Evolutionary conservation across 1,140 invertebrate species (phyloP).

Genomic region (Elysia chlorotica): DNA sequence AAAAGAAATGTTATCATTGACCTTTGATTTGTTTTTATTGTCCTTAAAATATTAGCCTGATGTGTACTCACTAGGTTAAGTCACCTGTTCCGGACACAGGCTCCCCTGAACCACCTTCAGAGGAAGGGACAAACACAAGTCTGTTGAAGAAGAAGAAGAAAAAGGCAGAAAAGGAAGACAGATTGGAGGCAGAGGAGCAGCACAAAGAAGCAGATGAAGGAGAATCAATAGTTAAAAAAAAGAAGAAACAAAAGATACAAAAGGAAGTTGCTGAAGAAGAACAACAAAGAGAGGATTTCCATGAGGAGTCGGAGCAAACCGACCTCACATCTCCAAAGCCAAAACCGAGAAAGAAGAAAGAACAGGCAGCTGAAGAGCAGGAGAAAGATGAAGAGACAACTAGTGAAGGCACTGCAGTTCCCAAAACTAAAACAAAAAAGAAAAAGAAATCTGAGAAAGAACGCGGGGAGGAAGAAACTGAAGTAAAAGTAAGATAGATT

Average conservation of each 20-base stretch:
- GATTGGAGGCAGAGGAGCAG: not conserved
- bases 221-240: constrained; percentile 6
- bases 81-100: not conserved
- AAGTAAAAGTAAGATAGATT: constrained; percentile 15
- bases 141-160: not conserved
- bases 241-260: constrained; percentile 31
- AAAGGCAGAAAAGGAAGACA: not conserved
- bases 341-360: constrained; percentile 25
- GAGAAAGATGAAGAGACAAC: constrained; percentile 2
- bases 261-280: constrained; percentile 16
- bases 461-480: constrained; percentile 22
- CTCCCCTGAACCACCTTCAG: not conserved
- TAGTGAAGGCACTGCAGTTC: not conserved
- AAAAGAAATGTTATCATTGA: not conserved
- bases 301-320: not conserved
- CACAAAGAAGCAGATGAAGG: not conserved
- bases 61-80: not conserved
- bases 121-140: not conserved
- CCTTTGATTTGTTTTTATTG: not conserved
- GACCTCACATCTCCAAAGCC: not conserved
- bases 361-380: not conserved
- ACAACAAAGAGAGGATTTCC: too few relatives aligned
- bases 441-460: constrained; percentile 16
- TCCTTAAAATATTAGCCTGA: not conserved
- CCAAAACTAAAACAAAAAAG: constrained; percentile 24